Evolutionary conservation across 2,113 vertebrate species (phyloP).

Genomic region (Apus apus): DNA sequence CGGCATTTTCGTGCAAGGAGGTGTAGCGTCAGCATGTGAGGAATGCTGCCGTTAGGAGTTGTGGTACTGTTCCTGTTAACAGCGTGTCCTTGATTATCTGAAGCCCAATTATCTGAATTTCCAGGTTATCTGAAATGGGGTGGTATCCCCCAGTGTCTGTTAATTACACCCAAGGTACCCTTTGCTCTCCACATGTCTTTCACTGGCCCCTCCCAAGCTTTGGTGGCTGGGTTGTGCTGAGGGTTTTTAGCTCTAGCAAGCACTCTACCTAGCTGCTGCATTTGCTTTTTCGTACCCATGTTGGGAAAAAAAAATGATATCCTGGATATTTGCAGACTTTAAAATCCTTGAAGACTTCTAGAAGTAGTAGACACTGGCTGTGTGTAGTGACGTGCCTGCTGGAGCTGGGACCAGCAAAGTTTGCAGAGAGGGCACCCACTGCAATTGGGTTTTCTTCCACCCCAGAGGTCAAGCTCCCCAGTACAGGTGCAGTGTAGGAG

Average conservation of each 20-base stretch:
- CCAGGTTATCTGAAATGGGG: constrained; percentile 48
- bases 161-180: constrained; percentile 48
- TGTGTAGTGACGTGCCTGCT: fast-evolving
- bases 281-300: background rate
- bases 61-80: background rate
- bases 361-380: background rate
- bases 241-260: background rate
- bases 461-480: background rate
- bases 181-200: constrained; percentile 5
- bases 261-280: background rate
- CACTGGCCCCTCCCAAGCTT: background rate
- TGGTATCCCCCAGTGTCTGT: background rate
- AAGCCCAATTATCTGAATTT: constrained; percentile 48
- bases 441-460: background rate
- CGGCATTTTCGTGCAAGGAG: background rate
- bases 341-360: background rate
- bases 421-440: background rate
- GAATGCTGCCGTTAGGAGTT: background rate
- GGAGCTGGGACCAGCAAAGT: background rate
- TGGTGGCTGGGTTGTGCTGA: fast-evolving
- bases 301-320: background rate
- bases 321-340: background rate
- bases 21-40: fast-evolving
- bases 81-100: background rate
- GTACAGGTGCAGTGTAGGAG: background rate